phyloP scores from a whole-genome alignment of 2,888 invertebrate genomes.

The Lasioglossum lativentre region DNA sequence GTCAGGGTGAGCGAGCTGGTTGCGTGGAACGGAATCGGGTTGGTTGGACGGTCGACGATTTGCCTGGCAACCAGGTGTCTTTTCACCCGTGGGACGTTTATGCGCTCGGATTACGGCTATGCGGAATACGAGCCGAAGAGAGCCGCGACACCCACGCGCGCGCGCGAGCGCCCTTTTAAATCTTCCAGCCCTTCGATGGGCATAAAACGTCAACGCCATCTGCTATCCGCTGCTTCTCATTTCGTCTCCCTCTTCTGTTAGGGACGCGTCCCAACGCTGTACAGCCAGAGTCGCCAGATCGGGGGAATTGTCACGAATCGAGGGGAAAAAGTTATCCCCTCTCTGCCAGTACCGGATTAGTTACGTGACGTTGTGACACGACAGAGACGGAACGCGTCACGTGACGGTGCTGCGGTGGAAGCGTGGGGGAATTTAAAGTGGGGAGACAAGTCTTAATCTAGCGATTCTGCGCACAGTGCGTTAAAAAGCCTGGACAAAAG shows the following conservation, averaged over 20 bases:
- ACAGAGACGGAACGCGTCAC: too few relatives aligned
- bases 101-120: constrained; percentile 63
- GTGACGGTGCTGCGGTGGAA: too few relatives aligned
- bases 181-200: background rate
- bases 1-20: constrained; percentile 9
- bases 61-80: constrained; percentile 23
- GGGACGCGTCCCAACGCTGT: background rate
- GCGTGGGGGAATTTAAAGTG: too few relatives aligned
- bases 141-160: constrained; percentile 60
- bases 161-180: constrained; percentile 58
- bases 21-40: constrained; percentile 12
- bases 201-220: constrained; percentile 8
- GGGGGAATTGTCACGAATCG: too few relatives aligned
- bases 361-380: too few relatives aligned
- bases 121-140: constrained; percentile 66
- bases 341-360: too few relatives aligned
- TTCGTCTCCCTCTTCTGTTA: background rate
- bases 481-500: too few relatives aligned
- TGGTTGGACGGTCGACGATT: constrained; percentile 14
- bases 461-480: too few relatives aligned
- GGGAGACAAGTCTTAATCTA: too few relatives aligned
- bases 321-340: too few relatives aligned
- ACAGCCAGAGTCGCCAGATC: too few relatives aligned
- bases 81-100: constrained; percentile 58
- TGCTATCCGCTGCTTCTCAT: background rate